These are phyloP conservation scores for Apus apus DNA, from an alignment of 2,113 vertebrate genomes.

Conservation along the genomic window DNA sequence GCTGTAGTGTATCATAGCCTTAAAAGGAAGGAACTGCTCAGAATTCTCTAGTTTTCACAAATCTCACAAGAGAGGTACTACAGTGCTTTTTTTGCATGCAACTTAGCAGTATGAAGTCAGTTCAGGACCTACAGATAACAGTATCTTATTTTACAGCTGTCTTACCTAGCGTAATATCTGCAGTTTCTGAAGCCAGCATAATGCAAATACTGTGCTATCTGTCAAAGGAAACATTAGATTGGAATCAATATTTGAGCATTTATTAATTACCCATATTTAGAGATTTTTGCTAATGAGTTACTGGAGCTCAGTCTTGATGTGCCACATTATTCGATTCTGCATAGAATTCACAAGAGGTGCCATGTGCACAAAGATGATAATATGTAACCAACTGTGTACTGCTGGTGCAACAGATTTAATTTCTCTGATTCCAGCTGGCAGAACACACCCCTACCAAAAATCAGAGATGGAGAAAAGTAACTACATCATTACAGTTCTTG, in stretches of 20 bases:
- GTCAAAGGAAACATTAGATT: not conserved
- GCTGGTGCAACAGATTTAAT: not conserved
- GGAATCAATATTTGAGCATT: not conserved
- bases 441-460: not conserved
- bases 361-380: not conserved
- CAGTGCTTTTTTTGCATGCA: not conserved
- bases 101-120: not conserved
- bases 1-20: not conserved
- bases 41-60: not conserved
- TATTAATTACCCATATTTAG: not conserved
- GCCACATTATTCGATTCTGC: not conserved
- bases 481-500: not conserved
- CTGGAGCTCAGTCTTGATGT: not conserved
- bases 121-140: not conserved
- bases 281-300: not conserved
- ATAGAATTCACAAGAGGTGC: not conserved
- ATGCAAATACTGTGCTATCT: not conserved
- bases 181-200: not conserved
- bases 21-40: not conserved
- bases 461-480: not conserved
- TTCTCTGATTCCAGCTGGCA: not conserved
- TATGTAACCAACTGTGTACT: rapidly evolving
- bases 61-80: not conserved
- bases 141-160: not conserved
- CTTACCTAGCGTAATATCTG: not conserved